Evolutionary conservation across 2,797 vertebrate genomes (phyloP).

Genomic region (Melanotaenia boesemani): DNA sequence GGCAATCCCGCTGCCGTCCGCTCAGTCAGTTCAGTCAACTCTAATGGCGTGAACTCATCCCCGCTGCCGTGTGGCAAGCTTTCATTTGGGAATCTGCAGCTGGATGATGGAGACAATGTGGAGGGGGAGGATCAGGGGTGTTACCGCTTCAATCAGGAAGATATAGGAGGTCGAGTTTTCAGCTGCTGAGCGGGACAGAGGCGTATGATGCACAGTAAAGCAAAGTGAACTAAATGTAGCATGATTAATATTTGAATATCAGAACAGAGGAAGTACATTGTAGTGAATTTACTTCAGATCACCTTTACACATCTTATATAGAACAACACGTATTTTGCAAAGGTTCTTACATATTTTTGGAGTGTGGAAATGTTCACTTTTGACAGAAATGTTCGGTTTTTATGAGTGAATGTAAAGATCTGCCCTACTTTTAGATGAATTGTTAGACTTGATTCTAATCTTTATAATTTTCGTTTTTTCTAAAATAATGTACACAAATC

Average conservation of each 20-base stretch:
- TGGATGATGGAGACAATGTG: slow-evolving; percentile 74
- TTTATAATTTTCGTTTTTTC: slow-evolving; percentile 1
- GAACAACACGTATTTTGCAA: background rate
- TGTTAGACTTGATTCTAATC: slow-evolving; percentile 5
- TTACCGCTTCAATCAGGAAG: slow-evolving; percentile 85
- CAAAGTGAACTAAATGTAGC: background rate
- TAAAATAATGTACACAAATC: slow-evolving; percentile 10
- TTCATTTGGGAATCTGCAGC: slow-evolving; percentile 81
- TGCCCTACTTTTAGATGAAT: slow-evolving; percentile 7
- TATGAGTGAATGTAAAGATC: slow-evolving; percentile 12
- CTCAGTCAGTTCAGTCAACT: slow-evolving; percentile 61
- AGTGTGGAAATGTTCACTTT: background rate
- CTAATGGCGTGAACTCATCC: slow-evolving; percentile 74
- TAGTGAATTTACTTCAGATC: background rate
- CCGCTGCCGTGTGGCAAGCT: slow-evolving; percentile 80
- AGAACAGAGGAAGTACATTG: slow-evolving; percentile 3
- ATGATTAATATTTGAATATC: background rate
- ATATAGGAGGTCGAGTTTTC: slow-evolving; percentile 78
- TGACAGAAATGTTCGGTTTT: background rate
- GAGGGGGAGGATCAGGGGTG: slow-evolving; percentile 69
- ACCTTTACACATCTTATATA: slow-evolving; percentile 4
- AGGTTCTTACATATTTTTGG: slow-evolving; percentile 29
- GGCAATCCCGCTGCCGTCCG: slow-evolving; percentile 82
- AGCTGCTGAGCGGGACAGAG: slow-evolving; percentile 73
- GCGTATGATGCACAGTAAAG: background rate